phyloP scores from a whole-genome alignment of 2,113 vertebrate genomes.

The Toxotes chatareus region DNA sequence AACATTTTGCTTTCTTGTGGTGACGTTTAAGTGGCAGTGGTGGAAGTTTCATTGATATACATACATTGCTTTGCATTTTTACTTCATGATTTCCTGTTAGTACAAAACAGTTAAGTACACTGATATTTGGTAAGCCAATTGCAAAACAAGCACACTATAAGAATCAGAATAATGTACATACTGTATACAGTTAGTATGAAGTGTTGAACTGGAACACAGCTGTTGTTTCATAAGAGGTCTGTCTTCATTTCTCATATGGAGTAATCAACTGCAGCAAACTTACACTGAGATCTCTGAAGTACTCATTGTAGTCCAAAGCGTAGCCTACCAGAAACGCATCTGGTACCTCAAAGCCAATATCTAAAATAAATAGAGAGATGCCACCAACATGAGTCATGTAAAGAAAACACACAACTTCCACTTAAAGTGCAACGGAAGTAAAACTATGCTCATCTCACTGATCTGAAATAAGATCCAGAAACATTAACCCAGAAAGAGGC shows the following conservation, averaged over 20 bases:
- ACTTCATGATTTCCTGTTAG: no score
- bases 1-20: no score
- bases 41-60: no score
- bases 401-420: conserved; percentile 10
- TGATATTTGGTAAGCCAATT: neutral
- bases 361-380: conserved; percentile 66
- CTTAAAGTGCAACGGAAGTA: neutral
- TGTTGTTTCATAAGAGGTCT: neutral
- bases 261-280: conserved; percentile 56
- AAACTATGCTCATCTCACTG: neutral
- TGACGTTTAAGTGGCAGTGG: no score
- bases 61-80: no score
- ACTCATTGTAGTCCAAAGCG: conserved; percentile 88
- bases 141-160: neutral
- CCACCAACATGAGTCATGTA: neutral
- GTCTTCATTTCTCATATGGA: neutral
- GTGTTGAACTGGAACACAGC: neutral
- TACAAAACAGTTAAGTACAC: no score
- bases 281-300: conserved; percentile 89
- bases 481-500: neutral
- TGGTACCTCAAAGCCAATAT: conserved; percentile 88
- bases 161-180: neutral
- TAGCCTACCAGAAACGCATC: conserved; percentile 88
- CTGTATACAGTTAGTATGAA: no score
- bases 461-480: neutral